A percentile compares a stretch with the other conserved stretches of the same genome.
Evolutionary conservation across 2,888 invertebrate species (phyloP).

Genomic region (Campaea margaritaria): DNA sequence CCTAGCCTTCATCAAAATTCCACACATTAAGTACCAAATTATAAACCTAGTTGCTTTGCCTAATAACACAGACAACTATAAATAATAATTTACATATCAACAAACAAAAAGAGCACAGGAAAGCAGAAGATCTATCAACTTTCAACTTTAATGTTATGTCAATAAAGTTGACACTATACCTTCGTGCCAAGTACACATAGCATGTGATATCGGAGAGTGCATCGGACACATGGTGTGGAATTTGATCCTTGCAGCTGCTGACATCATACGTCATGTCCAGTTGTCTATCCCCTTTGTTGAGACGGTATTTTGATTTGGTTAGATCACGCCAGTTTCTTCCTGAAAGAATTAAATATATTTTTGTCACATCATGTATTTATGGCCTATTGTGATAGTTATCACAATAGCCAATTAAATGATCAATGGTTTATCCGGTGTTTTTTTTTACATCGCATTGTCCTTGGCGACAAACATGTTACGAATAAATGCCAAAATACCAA

Average conservation of each 20-base stretch:
- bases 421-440: too few species aligned
- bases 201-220: slow-evolving; percentile 98
- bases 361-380: too few species aligned
- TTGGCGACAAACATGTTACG: too few species aligned
- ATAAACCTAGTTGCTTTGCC: too few species aligned
- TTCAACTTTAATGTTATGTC: slow-evolving; percentile 16
- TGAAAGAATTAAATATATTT: slow-evolving; percentile 40
- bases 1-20: too few species aligned
- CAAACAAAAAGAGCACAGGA: neutral
- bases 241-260: slow-evolving; percentile 80
- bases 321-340: slow-evolving; percentile 94
- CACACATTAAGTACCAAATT: too few species aligned
- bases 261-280: slow-evolving; percentile 95
- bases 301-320: slow-evolving; percentile 96
- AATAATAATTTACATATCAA: neutral
- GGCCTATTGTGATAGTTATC: too few species aligned
- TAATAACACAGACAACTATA: too few species aligned
- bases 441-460: too few species aligned
- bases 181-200: slow-evolving; percentile 97
- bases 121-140: neutral
- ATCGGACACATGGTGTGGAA: slow-evolving; percentile 97
- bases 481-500: too few species aligned
- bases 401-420: too few species aligned
- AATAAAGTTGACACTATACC: slow-evolving; percentile 55
- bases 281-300: slow-evolving; percentile 98